Conservation (phyloP, 2,888 invertebrate genomes). For the Pyrochroa serraticornis region DNA sequence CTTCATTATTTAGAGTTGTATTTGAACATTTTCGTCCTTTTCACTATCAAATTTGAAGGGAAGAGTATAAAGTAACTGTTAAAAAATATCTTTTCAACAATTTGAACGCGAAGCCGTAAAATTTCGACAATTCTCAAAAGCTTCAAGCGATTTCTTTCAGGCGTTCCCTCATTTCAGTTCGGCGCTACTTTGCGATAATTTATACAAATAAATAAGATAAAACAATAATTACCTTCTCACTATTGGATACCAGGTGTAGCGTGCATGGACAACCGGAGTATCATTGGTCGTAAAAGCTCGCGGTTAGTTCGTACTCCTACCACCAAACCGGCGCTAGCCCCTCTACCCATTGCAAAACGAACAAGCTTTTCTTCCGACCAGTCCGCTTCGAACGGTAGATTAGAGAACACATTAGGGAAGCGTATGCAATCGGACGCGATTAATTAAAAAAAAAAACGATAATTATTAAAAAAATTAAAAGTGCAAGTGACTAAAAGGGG, state of each 20-base stretch:
- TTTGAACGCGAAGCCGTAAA: too few species aligned
- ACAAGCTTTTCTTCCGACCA: constrained; percentile 1
- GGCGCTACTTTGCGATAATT: constrained; percentile 1
- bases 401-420: neutral
- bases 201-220: constrained; percentile 19
- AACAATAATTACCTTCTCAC: constrained; percentile 31
- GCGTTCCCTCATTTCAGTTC: neutral
- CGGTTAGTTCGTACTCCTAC: constrained; percentile 33
- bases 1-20: too few species aligned
- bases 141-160: neutral
- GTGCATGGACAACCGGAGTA: constrained; percentile 14
- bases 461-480: neutral
- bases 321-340: constrained; percentile 37
- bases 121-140: too few species aligned
- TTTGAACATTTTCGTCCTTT: too few species aligned
- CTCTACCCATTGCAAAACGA: constrained; percentile 22
- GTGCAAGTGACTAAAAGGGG: neutral
- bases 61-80: too few species aligned
- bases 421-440: neutral
- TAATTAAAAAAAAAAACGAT: neutral
- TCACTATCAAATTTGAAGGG: too few species aligned
- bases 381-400: constrained; percentile 9
- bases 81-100: too few species aligned
- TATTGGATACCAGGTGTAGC: constrained; percentile 28
- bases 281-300: constrained; percentile 34